phyloP scores from a whole-genome alignment of 1,140 invertebrate species.

The Zaprionus ghesquierei region DNA sequence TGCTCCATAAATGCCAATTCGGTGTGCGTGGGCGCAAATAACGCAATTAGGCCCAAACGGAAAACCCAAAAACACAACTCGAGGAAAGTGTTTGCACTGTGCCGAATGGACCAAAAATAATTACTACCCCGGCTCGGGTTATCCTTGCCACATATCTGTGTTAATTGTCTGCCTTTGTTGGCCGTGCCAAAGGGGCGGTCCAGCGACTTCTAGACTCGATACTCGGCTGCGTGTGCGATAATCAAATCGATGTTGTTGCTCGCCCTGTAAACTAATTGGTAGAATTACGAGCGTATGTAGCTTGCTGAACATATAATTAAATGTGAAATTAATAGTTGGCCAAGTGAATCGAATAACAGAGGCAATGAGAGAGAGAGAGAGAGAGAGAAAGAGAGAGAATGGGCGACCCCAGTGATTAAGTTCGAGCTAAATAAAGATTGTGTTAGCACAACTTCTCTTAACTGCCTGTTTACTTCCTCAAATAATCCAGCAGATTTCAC shows the following conservation, averaged over 20 bases:
- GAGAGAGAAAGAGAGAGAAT: not conserved
- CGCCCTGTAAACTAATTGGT: conserved; percentile 41
- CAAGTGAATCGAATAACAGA: not conserved
- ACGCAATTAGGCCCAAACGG: not conserved
- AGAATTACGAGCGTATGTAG: conserved; percentile 29
- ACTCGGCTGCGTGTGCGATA: conserved; percentile 1
- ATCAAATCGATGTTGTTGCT: conserved; percentile 37
- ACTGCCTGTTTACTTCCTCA: not conserved
- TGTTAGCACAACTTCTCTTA: not conserved
- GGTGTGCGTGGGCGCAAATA: not conserved
- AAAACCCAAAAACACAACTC: not conserved
- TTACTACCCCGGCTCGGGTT: not conserved
- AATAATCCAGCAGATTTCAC: not conserved
- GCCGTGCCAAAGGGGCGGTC: not conserved
- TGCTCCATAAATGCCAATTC: not conserved
- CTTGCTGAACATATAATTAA: conserved; percentile 57
- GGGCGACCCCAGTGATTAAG: not conserved
- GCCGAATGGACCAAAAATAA: not conserved
- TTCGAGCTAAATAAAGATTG: not conserved
- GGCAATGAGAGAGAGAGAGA: conserved; percentile 6
- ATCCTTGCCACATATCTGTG: conserved; percentile 4
- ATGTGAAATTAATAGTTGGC: conserved; percentile 46
- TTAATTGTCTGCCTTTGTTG: conserved; percentile 51
- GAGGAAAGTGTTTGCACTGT: not conserved
- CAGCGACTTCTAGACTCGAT: not conserved